Percentiles rank a stretch among this genome's conserved stretches.
Conservation (phyloP, 1,140 invertebrate genomes). For the Portunus trituberculatus region DNA sequence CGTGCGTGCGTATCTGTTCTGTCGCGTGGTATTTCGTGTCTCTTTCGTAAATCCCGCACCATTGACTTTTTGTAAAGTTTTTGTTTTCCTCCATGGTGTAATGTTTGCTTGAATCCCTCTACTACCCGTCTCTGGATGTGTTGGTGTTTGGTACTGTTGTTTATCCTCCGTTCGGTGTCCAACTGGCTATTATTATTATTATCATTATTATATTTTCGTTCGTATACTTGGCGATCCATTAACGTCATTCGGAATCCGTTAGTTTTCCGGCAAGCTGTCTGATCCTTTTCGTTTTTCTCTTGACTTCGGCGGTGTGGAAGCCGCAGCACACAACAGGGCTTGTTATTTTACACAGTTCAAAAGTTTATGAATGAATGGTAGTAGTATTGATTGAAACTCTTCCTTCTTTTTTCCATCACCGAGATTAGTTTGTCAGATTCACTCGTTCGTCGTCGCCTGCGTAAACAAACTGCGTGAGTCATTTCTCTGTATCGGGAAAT, state of each 20-base stretch:
- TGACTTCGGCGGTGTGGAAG: not conserved
- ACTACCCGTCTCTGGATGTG: not conserved
- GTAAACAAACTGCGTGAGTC: too few species aligned
- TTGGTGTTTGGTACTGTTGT: not conserved
- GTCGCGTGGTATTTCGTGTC: constrained; percentile 22
- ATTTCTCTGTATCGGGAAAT: not conserved
- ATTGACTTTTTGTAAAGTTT: not conserved
- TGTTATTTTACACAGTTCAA: not conserved
- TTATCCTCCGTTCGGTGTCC: too few species aligned
- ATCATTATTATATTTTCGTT: too few species aligned
- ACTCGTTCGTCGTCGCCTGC: too few species aligned
- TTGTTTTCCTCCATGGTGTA: not conserved
- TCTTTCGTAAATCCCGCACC: not conserved
- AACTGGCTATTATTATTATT: too few species aligned
- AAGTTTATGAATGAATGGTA: not conserved
- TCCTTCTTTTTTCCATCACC: too few species aligned
- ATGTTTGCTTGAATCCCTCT: not conserved
- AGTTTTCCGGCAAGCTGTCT: too few species aligned
- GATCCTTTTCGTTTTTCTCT: not conserved
- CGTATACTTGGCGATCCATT: too few species aligned
- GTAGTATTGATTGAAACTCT: not conserved
- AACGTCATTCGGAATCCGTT: too few species aligned
- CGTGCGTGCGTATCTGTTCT: constrained; percentile 23
- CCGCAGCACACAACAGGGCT: not conserved
- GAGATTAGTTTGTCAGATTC: too few species aligned